These are phyloP conservation scores for Leucania comma DNA, from an alignment of 2,888 invertebrate species.

Conservation along the genomic window DNA sequence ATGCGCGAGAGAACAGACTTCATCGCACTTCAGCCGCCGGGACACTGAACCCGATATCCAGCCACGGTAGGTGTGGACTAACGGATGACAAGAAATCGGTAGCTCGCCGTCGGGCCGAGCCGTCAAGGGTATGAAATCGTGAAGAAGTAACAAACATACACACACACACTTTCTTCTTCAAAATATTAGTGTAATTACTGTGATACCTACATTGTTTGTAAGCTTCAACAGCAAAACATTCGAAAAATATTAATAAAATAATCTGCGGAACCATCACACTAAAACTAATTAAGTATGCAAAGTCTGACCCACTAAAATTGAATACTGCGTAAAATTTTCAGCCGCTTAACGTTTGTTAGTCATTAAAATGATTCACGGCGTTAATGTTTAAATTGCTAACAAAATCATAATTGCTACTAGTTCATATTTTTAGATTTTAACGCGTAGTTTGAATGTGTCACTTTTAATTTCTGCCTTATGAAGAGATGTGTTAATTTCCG, in stretches of 20 bases:
- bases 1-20: too few relatives aligned
- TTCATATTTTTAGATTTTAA: slow-evolving; percentile 46
- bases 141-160: too few relatives aligned
- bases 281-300: slow-evolving; percentile 58
- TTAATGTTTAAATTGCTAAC: slow-evolving; percentile 49
- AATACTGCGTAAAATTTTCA: slow-evolving; percentile 65
- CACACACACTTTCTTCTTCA: too few relatives aligned
- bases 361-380: slow-evolving; percentile 61
- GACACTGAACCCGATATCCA: too few relatives aligned
- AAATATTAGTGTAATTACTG: too few relatives aligned
- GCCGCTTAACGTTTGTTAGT: slow-evolving; percentile 52
- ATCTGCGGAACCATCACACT: slow-evolving; percentile 51
- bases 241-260: background rate
- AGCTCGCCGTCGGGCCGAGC: too few relatives aligned
- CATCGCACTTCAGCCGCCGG: too few relatives aligned
- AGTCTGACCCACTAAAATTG: slow-evolving; percentile 61
- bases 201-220: background rate
- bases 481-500: slow-evolving; percentile 14
- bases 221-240: background rate
- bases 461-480: background rate
- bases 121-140: too few relatives aligned
- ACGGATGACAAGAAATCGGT: too few relatives aligned
- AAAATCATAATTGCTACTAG: slow-evolving; percentile 53
- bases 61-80: too few relatives aligned
- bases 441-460: slow-evolving; percentile 45